Base-by-base conservation (phyloP, 2,888 invertebrate species). In the Monopis laevigella region DNA sequence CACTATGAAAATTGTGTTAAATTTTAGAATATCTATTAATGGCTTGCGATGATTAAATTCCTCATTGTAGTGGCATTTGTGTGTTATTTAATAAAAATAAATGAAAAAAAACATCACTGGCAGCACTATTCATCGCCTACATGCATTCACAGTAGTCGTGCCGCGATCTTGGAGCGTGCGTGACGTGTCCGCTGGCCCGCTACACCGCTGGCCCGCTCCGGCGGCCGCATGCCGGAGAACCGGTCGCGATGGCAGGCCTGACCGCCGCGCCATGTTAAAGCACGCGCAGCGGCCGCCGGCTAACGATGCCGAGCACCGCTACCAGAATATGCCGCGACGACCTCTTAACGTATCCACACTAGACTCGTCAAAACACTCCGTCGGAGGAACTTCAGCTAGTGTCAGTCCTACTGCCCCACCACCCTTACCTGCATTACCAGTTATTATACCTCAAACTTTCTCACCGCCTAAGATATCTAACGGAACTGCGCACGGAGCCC, bases 341-440 rank as follows among this genome's bases (percentile, higher is more conserved):
- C 80, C 80, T 73, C 73, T 88, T 48, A 88, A 88, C 65, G 85
- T 86, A 46, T 84, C 88, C 52, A 86, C 88, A 43, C 66, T 89
- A 53, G 86, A 86, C 62, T 84, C 84, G 40, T 86, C 86, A 13
- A 87, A 87, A 57, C 86, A 87, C 8, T 86, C 86, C 34, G 73
- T 84, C 26, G 84, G 84, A 18, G 84, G 84, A 12, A 82, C 82
- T 17, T 81, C 82, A 6, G 81, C 82, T 41, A 81, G 82, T 55
- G 75, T 82, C 52, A 85, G 84, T 54, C 85, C 85, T n/a, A 82
- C 74, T n/a, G 74, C 69, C 35, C 69, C 71, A 48, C 67, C 67
- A 26, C 53, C 60, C 10, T 40, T 46, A 13, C 44, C 40, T 7
- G 43, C 47, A 14, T 45, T 59, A 21, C 30, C 45, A 19, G 47